phyloP scores from a whole-genome alignment of 37 sponge, comb jelly and placozoan species.

The Geodia barretti region DNA sequence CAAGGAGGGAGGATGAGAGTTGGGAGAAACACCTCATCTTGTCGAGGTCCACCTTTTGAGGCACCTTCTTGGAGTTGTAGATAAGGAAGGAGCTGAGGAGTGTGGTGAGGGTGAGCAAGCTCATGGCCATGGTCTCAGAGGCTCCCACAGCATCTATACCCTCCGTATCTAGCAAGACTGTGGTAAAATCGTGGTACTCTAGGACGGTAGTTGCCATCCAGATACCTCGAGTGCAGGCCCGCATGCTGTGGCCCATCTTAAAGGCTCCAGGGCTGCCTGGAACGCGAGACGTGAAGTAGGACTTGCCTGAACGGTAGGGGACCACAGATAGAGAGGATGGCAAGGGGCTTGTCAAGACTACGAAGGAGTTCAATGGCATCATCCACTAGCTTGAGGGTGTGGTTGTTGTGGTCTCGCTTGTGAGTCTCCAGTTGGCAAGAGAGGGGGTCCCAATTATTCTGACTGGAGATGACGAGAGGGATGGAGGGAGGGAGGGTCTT shows the following conservation, averaged over 20 bases:
- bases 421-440: too few relatives aligned
- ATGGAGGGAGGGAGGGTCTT: too few relatives aligned
- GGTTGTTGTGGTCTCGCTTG: too few relatives aligned
- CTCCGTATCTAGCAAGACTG: constrained; percentile 18
- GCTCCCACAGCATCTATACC: constrained; percentile 9
- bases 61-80: constrained; percentile 19
- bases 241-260: constrained; percentile 23
- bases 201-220: constrained; percentile 38
- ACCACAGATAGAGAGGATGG: constrained; percentile 36
- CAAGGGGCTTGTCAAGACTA: constrained; percentile 18
- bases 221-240: constrained; percentile 17
- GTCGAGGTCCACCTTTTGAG: constrained; percentile 6
- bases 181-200: constrained; percentile 8
- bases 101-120: not conserved
- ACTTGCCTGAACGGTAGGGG: constrained; percentile 45
- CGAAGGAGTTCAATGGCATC: constrained; percentile 16
- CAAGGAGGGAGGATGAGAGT: too few relatives aligned
- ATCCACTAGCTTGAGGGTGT: not conserved
- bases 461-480: too few relatives aligned
- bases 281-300: constrained; percentile 31
- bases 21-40: constrained; percentile 21
- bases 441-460: too few relatives aligned
- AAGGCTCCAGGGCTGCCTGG: constrained; percentile 19
- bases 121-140: not conserved
- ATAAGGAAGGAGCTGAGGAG: constrained; percentile 13